Conservation (phyloP, 2,797 vertebrate species). For the Capromys pilorides region DNA sequence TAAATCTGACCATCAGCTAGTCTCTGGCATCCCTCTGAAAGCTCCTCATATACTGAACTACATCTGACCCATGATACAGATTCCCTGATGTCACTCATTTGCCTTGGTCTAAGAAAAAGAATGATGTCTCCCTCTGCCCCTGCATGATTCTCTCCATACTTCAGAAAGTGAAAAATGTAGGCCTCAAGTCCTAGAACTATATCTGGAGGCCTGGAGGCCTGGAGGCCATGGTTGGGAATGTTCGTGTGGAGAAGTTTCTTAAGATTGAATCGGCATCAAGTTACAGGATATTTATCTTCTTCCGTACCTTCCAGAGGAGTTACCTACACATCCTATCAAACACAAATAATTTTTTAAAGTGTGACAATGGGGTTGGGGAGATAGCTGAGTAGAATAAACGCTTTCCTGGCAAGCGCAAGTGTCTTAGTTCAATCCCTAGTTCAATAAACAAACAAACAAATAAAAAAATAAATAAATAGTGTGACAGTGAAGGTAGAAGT, state of each 20-base stretch:
- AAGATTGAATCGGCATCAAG: neutral
- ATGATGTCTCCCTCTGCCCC: neutral
- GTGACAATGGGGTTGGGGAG: neutral
- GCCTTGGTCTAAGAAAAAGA: neutral
- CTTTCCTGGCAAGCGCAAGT: too few species aligned
- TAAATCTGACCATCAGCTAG: neutral
- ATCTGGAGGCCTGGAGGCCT: too few species aligned
- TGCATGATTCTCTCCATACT: neutral
- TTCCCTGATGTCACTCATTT: neutral
- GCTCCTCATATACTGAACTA: slow-evolving; percentile 67
- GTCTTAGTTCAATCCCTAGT: too few species aligned
- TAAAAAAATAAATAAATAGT: too few species aligned
- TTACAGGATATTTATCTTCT: neutral
- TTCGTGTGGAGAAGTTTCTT: neutral
- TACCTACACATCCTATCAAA: neutral
- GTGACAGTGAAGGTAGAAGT: neutral
- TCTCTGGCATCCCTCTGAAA: neutral
- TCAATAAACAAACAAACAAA: too few species aligned
- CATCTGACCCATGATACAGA: neutral
- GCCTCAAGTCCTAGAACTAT: neutral
- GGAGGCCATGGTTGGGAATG: neutral
- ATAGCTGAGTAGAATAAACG: too few species aligned
- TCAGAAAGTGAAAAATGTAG: neutral
- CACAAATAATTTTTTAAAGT: too few species aligned
- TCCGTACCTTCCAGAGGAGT: neutral